Base-by-base conservation (phyloP, 2,113 vertebrate genomes). In the Mohoua ochrocephala region DNA sequence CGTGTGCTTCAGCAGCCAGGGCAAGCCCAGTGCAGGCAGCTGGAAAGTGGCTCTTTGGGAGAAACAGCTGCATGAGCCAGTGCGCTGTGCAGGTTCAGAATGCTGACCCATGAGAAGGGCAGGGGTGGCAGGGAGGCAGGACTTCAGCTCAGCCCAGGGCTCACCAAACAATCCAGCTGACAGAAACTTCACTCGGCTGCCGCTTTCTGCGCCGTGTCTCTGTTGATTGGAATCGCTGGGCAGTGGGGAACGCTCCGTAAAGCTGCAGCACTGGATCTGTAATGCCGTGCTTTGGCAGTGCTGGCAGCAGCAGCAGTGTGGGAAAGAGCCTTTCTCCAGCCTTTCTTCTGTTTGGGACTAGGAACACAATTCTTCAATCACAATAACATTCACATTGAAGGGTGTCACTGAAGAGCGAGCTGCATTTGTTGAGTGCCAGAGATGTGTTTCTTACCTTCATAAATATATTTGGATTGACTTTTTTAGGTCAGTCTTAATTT, bases 191-290 rank as follows among this genome's bases (percentile, higher is more conserved):
- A 7, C 44, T 37, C 2, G 6, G 44, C 63, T 76, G 44, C 61
- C 0, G 1, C 52, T 27, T 15, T 33, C 27, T 44, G 17, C 28
- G 27, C 30, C 5, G 7, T n/a, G 4, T 24, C 37, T 44, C 15
- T 60, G 0, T 33, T 27, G n/a, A 2, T 15, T 75, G 64, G n/a
- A 77, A 15, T 42, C 63, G 31, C 22, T 78, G 0, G 1, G 35
- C n/a, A 7, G 11, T 4, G 39, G 35, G 28, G 39, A 42, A n/a
- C 33, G 5, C 47, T 26, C 2, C 0, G 4, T 70, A 39, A 42
- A 76, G 53, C 53, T 30, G 2, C 33, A 56, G 57, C 30, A 1
- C 56, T 45, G 0, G 18, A 10, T 22, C 30, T 19, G 19, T 52
- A 21, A 23, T 37, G 31, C 14, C 13, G 4, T 16, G 30, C 63